Conservation (phyloP, 2,113 vertebrate species). For the Grammomys surdaster region DNA sequence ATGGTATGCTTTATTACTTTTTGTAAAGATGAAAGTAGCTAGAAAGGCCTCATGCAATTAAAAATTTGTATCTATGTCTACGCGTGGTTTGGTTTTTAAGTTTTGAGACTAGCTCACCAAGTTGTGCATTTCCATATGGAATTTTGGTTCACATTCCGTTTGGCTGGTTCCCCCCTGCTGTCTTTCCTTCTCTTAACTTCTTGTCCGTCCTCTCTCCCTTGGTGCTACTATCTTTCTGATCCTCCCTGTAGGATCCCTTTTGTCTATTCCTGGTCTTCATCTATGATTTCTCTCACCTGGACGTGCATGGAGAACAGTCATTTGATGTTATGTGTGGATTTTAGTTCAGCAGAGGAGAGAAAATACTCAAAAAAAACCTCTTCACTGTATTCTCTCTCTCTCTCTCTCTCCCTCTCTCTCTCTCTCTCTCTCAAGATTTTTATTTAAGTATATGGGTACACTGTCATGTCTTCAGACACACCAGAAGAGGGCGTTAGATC, state of each 20-base stretch:
- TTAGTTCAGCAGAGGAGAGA: background rate
- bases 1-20: background rate
- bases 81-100: background rate
- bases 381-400: background rate
- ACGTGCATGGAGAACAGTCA: background rate
- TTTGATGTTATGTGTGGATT: background rate
- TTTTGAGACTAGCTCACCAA: background rate
- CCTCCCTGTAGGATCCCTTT: no score
- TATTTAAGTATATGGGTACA: no score
- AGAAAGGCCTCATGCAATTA: background rate
- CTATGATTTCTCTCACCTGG: background rate
- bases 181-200: background rate
- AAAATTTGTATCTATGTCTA: background rate
- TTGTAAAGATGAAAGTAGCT: background rate
- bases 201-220: background rate
- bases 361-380: background rate
- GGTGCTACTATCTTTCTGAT: fast-evolving
- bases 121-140: background rate
- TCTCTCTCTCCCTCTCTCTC: no score
- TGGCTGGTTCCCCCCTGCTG: background rate
- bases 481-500: no score
- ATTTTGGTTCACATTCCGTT: no score
- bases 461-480: no score
- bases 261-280: background rate
- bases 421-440: no score